Base-by-base conservation (phyloP, 2,888 invertebrate genomes). In the Norana najaformis region DNA sequence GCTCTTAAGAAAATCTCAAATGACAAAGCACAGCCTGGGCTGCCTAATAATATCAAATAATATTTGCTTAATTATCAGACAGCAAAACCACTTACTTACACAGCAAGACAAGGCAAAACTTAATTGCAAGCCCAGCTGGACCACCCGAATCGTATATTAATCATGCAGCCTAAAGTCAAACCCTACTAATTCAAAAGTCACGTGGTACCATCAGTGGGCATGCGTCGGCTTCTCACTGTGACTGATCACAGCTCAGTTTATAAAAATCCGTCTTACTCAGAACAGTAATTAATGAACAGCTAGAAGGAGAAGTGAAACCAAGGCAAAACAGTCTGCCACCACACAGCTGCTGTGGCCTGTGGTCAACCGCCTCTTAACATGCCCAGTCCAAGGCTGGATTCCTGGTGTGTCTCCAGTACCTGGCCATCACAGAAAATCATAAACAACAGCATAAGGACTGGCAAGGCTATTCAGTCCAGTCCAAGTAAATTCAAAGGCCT, bases 101-200 rank as follows among this genome's bases (percentile, higher is more conserved):
- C n/a, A 69, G n/a, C 69, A 69, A 30, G 6, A 69, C 69, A 30
- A n/a, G 69, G n/a, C 69, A 69, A 5, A 69, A 69, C 69, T n/a
- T 69, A 69, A 69, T n/a, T n/a, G n/a, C 69, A 47, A 47, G 47
- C 47, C 47, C 69, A 69, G 69, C 69, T 69, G 69, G 69, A n/a
- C 69, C 69, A 69, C 69, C 69, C 8, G 4, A 47, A 8, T n/a
- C n/a, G 30, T n/a, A 69, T 69, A 1, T 16, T 69, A 69, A n/a
- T n/a, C 69, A 13, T n/a, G n/a, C 47, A 47, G 47, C 23, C 23
- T 47, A 69, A 69, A 69, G 30, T 69, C 4, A 1, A 69, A 30
- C 69, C 30, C n/a, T 30, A 13, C 69, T 69, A 69, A 69, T 69
- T n/a, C 8, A 69, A n/a, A n/a, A 69, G 69, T 8, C 69, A 69